These are phyloP conservation scores for Halichondria panicea DNA, from an alignment of 37 sponge, comb jelly and placozoan species.

Conservation along the genomic window DNA sequence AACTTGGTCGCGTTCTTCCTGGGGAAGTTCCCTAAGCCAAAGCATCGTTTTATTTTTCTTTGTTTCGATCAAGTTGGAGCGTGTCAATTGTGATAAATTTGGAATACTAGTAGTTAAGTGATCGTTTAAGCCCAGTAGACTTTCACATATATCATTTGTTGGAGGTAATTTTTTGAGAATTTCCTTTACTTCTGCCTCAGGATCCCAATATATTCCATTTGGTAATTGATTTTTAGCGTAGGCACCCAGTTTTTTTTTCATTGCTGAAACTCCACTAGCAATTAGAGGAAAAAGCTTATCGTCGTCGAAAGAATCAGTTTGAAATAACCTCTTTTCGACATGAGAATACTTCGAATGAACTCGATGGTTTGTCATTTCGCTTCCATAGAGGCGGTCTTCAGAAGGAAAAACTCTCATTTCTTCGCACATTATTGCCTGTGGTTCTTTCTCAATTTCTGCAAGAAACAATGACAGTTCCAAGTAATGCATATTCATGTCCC, in stretches of 20 bases:
- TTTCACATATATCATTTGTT: slow-evolving; percentile 56
- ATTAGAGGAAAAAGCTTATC: slow-evolving; percentile 4
- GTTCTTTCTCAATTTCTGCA: slow-evolving; percentile 18
- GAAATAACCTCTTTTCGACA: slow-evolving; percentile 17
- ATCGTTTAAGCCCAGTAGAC: slow-evolving; percentile 50
- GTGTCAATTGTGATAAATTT: slow-evolving; percentile 29
- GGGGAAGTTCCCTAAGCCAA: slow-evolving; percentile 25
- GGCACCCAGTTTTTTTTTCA: slow-evolving; percentile 23
- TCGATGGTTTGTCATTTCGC: slow-evolving; percentile 25
- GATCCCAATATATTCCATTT: slow-evolving; percentile 56
- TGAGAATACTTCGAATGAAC: background rate
- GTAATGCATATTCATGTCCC: slow-evolving; percentile 38
- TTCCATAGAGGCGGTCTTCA: slow-evolving; percentile 36
- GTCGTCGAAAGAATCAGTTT: background rate
- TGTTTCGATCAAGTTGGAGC: slow-evolving; percentile 28
- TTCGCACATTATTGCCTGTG: slow-evolving; percentile 3
- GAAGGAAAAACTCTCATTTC: slow-evolving; percentile 26
- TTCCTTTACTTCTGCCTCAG: slow-evolving; percentile 12
- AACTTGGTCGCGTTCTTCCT: slow-evolving; percentile 3
- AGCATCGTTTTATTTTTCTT: slow-evolving; percentile 53
- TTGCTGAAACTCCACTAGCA: slow-evolving; percentile 24
- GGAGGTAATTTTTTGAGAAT: slow-evolving; percentile 28
- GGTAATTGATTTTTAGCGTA: slow-evolving; percentile 55
- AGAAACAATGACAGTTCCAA: slow-evolving; percentile 37
- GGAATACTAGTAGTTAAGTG: slow-evolving; percentile 33